phyloP scores from a whole-genome alignment of 1,140 invertebrate genomes.

The Periplaneta americana region DNA sequence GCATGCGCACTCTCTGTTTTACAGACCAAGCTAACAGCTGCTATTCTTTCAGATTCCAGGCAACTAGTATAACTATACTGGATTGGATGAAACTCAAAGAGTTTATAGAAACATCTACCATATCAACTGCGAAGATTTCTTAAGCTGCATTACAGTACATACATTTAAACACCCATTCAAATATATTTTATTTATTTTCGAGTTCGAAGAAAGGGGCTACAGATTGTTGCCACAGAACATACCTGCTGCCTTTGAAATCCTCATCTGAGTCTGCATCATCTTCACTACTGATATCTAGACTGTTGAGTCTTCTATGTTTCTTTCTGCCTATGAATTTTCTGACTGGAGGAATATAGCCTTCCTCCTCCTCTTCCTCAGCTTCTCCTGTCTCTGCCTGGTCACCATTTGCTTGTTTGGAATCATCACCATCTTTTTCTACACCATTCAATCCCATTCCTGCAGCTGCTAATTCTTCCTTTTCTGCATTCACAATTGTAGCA shows the following conservation, averaged over 20 bases:
- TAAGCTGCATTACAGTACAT: too few species aligned
- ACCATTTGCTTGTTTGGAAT: conserved; percentile 20
- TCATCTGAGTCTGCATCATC: conserved; percentile 77
- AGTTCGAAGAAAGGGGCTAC: too few species aligned
- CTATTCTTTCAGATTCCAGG: too few species aligned
- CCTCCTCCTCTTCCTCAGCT: conserved; percentile 26
- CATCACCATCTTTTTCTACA: neutral
- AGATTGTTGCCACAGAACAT: too few species aligned
- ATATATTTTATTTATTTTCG: neutral
- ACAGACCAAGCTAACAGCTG: too few species aligned
- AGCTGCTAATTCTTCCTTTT: conserved; percentile 58
- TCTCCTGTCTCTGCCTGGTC: conserved; percentile 21
- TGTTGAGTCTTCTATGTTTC: conserved; percentile 70
- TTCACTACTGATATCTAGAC: conserved; percentile 73
- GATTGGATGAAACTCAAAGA: too few species aligned
- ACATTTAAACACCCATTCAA: neutral
- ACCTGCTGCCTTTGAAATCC: conserved; percentile 72
- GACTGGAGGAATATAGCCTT: conserved; percentile 26
- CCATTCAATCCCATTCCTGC: conserved; percentile 30
- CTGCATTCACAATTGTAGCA: conserved; percentile 77
- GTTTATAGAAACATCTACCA: too few species aligned
- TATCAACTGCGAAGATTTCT: neutral
- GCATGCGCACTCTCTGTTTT: too few species aligned
- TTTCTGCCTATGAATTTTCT: conserved; percentile 40
- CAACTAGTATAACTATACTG: too few species aligned